Percentiles rank a stretch among this genome's conserved stretches.
phyloP scores from a whole-genome alignment of 35 echinoderm and acorn worm species.

The Ophiothrix spiculata region DNA sequence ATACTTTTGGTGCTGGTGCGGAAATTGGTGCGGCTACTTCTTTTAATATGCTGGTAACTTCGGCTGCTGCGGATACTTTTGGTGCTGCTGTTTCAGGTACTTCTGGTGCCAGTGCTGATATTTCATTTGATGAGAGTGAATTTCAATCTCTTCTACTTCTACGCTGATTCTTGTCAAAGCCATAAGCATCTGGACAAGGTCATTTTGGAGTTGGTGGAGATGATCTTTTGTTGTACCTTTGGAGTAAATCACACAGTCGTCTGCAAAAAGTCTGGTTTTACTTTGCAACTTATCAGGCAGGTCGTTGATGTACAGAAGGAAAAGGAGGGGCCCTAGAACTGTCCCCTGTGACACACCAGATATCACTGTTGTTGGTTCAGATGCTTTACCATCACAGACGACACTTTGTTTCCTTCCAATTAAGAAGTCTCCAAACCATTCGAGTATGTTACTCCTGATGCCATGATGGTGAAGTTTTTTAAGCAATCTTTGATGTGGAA shows the following conservation, averaged over 20 bases:
- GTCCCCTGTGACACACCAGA: neutral
- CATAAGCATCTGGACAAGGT: no score
- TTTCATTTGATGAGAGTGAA: no score
- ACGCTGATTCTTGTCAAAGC: no score
- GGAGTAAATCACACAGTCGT: neutral
- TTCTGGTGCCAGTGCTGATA: no score
- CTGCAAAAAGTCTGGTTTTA: neutral
- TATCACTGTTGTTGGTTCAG: neutral
- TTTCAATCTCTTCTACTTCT: no score
- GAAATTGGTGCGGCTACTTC: no score
- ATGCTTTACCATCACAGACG: neutral
- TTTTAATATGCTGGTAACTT: no score
- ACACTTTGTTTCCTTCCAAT: neutral
- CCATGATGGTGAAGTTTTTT: neutral
- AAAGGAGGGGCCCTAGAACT: neutral
- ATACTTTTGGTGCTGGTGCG: no score
- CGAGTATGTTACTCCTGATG: neutral
- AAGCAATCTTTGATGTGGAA: no score
- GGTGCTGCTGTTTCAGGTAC: no score
- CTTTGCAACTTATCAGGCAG: neutral
- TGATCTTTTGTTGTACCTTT: neutral
- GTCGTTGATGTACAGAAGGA: neutral
- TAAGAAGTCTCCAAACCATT: neutral
- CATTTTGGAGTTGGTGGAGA: neutral
- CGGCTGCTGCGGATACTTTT: no score